Evolutionary conservation across 2,888 invertebrate species (phyloP).

Genomic region (Trissonchulus latispiculum): DNA sequence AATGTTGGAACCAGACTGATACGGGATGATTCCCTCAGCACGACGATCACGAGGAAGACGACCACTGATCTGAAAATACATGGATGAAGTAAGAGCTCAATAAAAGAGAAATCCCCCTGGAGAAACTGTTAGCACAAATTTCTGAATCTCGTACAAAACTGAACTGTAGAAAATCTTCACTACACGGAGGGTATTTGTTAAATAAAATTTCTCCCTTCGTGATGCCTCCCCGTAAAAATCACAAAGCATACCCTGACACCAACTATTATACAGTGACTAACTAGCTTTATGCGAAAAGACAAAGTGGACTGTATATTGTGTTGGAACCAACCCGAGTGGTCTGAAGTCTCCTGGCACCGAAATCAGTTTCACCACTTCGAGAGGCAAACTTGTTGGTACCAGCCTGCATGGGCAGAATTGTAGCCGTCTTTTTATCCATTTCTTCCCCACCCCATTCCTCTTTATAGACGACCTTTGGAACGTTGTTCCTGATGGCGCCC

Average conservation of each 20-base stretch:
- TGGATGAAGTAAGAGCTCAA: too few relatives aligned
- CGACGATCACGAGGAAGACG: constrained; percentile 28
- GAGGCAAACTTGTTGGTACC: constrained; percentile 42
- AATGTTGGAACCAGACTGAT: constrained; percentile 41
- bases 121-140: too few relatives aligned
- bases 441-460: constrained; percentile 15
- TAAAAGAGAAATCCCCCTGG: too few relatives aligned
- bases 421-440: constrained; percentile 37
- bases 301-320: too few relatives aligned
- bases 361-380: constrained; percentile 32
- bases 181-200: too few relatives aligned
- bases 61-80: constrained; percentile 32
- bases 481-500: constrained; percentile 29
- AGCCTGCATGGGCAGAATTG: constrained; percentile 36
- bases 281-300: too few relatives aligned
- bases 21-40: constrained; percentile 40
- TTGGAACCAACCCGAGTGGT: neutral
- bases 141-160: too few relatives aligned
- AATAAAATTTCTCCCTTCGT: too few relatives aligned
- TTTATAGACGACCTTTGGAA: constrained; percentile 20
- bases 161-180: too few relatives aligned
- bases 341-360: neutral
- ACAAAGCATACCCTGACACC: too few relatives aligned
- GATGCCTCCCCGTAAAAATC: too few relatives aligned
- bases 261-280: too few relatives aligned